Conservation (phyloP, 2,888 invertebrate species). For the Magallana nippona region DNA sequence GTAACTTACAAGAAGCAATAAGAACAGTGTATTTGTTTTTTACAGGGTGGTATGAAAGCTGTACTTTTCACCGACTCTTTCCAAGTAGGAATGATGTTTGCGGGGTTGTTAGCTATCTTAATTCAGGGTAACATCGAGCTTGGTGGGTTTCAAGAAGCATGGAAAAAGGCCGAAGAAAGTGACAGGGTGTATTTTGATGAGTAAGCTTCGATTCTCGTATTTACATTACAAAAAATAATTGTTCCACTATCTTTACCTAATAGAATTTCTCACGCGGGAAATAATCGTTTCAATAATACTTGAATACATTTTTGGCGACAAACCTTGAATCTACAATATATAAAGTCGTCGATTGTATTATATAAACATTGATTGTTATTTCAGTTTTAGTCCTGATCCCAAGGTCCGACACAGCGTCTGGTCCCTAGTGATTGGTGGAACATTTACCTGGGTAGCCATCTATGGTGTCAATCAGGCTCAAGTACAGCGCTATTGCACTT, state of each 20-base stretch:
- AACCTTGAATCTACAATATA: too few relatives aligned
- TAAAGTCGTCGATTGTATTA: too few relatives aligned
- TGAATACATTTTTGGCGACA: too few relatives aligned
- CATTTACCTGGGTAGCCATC: slow-evolving; percentile 95
- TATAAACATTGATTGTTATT: too few relatives aligned
- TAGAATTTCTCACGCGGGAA: too few relatives aligned
- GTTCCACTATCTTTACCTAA: too few relatives aligned
- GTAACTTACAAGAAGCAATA: too few relatives aligned
- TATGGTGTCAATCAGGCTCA: slow-evolving; percentile 97
- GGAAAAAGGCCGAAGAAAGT: slow-evolving; percentile 69
- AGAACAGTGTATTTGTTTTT: background rate
- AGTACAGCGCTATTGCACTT: slow-evolving; percentile 94
- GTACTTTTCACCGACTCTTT: slow-evolving; percentile 81
- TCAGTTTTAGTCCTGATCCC: slow-evolving; percentile 88
- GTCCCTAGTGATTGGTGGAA: slow-evolving; percentile 91
- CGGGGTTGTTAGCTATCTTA: slow-evolving; percentile 78
- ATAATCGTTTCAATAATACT: too few relatives aligned
- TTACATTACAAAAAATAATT: too few relatives aligned
- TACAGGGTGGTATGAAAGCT: slow-evolving; percentile 81
- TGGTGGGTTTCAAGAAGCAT: slow-evolving; percentile 76
- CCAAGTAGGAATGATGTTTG: slow-evolving; percentile 80
- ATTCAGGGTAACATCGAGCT: slow-evolving; percentile 76
- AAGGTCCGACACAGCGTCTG: slow-evolving; percentile 93
- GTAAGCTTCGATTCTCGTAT: slow-evolving; percentile 61
- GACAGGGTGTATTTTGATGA: slow-evolving; percentile 76